Base-by-base conservation (phyloP, 2,797 vertebrate species). In the Liasis olivaceus region DNA sequence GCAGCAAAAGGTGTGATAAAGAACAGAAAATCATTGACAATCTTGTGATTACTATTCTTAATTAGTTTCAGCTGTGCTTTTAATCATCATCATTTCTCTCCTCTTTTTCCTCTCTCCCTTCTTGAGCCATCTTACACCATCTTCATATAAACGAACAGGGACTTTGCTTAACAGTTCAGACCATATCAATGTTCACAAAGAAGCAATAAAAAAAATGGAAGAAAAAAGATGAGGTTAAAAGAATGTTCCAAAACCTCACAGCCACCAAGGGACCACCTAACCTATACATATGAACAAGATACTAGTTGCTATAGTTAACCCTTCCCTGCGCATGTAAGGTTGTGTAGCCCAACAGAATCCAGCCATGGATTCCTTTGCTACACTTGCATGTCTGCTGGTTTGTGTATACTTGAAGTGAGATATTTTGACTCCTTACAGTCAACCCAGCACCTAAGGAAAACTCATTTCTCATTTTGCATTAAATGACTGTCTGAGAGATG, bases 391-490 rank as follows among this genome's bases (percentile, higher is more conserved):
- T 24, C 56, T 4, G 2, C 11, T 26, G 15, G 11, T 6, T 1
- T 24, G 12, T 11, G 5, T 86, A 13, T 64, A 20, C 85, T 54
- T 91, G 64, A 17, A 11, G 72, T 47, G 81, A 89, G 26, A n/a
- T 69, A 69, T 69, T 91, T 91, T 91, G 91, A 66, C 87, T 92
- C 47, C 54, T 5, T 31, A 47, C 47, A 15, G 28, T 66, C 69
- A 59, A 4, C 36, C 59, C 13, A 47, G 26, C 15, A 20, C 64
- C 51, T 90, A 54, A 85, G 88, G 84, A 91, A 92, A 88, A 91
- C 85, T 92, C 86, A 94, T 92, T 93, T 94, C 93, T 94, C 91
- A 95, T 93, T 95, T 94, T 95, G 94, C 90, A 94, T 94, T 87
- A 92, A 94, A 92, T 90, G 90, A 91, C 31, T 58, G 54, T 58